These are phyloP conservation scores for Glyptemys insculpta DNA, from an alignment of 2,797 vertebrate genomes.

Conservation along the genomic window DNA sequence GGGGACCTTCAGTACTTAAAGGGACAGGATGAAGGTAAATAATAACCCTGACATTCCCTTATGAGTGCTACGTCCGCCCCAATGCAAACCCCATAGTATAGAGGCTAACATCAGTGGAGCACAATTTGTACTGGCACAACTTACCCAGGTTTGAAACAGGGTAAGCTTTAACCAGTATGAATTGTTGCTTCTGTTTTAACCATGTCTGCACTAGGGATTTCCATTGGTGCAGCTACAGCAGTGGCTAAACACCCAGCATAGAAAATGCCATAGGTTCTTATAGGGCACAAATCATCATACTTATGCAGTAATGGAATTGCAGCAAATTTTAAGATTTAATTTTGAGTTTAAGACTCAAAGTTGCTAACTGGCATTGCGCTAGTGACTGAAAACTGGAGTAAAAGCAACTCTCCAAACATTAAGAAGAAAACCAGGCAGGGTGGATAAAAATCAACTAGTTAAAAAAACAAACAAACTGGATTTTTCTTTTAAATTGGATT, in stretches of 20 bases:
- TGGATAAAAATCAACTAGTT: background rate
- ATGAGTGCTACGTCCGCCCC: background rate
- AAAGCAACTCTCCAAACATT: background rate
- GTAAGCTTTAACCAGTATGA: constrained; percentile 31
- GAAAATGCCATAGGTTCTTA: background rate
- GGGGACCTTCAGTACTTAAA: background rate
- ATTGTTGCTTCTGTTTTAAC: background rate
- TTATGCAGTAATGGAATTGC: background rate
- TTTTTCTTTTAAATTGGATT: background rate
- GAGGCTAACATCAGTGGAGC: background rate
- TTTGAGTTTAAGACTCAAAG: background rate
- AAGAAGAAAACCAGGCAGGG: background rate
- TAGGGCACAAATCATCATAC: background rate
- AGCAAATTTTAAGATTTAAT: background rate
- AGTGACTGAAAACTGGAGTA: background rate
- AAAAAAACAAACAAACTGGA: background rate
- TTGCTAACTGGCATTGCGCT: background rate
- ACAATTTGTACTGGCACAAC: background rate
- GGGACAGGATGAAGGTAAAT: background rate
- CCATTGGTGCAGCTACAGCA: background rate
- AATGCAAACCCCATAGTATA: background rate
- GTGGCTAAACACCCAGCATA: background rate
- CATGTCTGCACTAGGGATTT: background rate
- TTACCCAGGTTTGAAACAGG: background rate
- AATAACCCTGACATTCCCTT: background rate